Evolutionary conservation across 2,113 vertebrate species (phyloP).

Genomic region (Dipodomys spectabilis): DNA sequence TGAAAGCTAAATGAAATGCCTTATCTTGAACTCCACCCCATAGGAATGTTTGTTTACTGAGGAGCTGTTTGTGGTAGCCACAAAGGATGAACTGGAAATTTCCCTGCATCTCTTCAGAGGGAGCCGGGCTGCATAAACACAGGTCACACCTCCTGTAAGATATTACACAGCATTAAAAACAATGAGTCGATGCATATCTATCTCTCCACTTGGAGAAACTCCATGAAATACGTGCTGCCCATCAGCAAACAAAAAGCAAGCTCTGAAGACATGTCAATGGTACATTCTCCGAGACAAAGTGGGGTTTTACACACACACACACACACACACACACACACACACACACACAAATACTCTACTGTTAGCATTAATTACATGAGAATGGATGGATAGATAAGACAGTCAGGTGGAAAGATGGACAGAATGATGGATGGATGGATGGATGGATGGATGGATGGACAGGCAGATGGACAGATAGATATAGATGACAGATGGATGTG

Average conservation of each 20-base stretch:
- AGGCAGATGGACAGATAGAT: too few species aligned
- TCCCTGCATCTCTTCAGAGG: background rate
- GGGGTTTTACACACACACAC: background rate
- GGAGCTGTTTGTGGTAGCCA: background rate
- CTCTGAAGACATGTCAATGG: background rate
- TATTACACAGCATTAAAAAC: conserved; percentile 1
- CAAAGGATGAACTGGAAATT: background rate
- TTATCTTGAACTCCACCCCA: background rate
- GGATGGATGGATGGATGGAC: too few species aligned
- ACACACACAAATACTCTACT: background rate
- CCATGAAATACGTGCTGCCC: background rate
- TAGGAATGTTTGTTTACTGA: background rate
- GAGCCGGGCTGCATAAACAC: background rate
- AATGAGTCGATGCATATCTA: background rate
- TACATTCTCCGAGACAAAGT: background rate
- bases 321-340: too few species aligned
- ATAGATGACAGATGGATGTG: too few species aligned
- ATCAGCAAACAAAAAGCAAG: background rate
- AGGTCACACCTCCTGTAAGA: background rate
- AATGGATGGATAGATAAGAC: too few species aligned
- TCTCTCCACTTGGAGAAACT: background rate
- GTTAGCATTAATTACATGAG: background rate
- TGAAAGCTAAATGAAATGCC: background rate
- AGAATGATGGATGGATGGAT: too few species aligned
- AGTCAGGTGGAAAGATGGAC: too few species aligned